Evolutionary conservation across 2,113 vertebrate genomes (phyloP).

Genomic region (Clarias magur): DNA sequence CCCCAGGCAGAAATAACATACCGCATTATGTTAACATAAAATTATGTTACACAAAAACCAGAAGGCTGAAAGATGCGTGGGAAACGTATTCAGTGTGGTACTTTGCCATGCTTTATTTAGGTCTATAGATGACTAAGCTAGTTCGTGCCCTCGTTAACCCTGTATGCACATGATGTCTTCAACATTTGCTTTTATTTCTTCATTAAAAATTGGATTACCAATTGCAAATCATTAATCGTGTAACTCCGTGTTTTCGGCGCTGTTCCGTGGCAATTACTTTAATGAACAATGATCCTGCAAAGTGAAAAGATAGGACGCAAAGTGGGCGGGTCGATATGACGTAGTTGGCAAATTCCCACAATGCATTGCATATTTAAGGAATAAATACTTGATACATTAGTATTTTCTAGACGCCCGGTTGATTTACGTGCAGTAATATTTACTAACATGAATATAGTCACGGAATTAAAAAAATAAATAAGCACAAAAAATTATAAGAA

Average conservation of each 20-base stretch:
- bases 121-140: neutral
- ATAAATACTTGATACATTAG: neutral
- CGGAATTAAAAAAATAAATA: neutral
- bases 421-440: neutral
- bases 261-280: neutral
- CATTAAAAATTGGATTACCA: neutral
- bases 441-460: neutral
- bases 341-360: neutral
- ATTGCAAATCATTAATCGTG: neutral
- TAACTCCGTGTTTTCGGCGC: neutral
- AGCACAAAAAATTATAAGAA: neutral
- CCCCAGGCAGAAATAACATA: neutral
- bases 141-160: neutral
- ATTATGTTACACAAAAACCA: neutral
- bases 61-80: neutral
- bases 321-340: neutral
- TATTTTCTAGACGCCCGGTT: neutral
- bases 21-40: neutral
- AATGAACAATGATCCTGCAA: neutral
- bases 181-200: too few relatives aligned
- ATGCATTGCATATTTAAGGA: neutral
- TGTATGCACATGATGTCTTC: neutral
- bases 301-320: neutral
- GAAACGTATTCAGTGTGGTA: neutral
- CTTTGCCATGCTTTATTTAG: neutral